phyloP scores from a whole-genome alignment of 2,888 invertebrate genomes.

The Drosophila fulvimacula region DNA sequence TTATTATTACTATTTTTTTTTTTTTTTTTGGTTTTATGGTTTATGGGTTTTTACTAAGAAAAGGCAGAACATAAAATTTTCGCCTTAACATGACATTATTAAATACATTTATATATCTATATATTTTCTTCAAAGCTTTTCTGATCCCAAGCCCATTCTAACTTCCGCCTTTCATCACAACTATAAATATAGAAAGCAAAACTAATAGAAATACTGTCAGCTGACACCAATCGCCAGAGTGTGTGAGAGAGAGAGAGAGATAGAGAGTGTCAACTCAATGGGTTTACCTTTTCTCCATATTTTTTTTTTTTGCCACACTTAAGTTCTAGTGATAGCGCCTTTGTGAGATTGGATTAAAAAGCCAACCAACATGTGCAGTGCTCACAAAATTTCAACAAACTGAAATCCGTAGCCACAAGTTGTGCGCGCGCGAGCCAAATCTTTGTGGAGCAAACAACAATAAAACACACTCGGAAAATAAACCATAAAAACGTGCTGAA shows the following conservation, averaged over 20 bases:
- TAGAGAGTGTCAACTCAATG: background rate
- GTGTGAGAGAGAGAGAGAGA: no score
- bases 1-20: no score
- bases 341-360: slow-evolving; percentile 9
- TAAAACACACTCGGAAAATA: slow-evolving; percentile 30
- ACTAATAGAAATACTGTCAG: background rate
- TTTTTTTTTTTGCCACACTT: slow-evolving; percentile 2
- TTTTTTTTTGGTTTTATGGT: no score
- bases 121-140: no score
- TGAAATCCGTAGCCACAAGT: slow-evolving; percentile 14
- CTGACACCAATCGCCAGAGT: background rate
- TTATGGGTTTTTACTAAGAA: no score
- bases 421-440: slow-evolving; percentile 23
- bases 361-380: slow-evolving; percentile 2
- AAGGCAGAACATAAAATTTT: no score
- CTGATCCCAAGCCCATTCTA: background rate
- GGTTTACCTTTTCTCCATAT: background rate
- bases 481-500: slow-evolving; percentile 47
- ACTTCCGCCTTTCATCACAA: background rate
- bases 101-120: no score
- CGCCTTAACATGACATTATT: no score
- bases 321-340: slow-evolving; percentile 3
- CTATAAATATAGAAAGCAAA: background rate
- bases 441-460: slow-evolving; percentile 45
- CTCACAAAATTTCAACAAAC: background rate